These are phyloP conservation scores for Anarhynchus alexandrinus DNA, from an alignment of 2,113 vertebrate genomes.

Conservation along the genomic window DNA sequence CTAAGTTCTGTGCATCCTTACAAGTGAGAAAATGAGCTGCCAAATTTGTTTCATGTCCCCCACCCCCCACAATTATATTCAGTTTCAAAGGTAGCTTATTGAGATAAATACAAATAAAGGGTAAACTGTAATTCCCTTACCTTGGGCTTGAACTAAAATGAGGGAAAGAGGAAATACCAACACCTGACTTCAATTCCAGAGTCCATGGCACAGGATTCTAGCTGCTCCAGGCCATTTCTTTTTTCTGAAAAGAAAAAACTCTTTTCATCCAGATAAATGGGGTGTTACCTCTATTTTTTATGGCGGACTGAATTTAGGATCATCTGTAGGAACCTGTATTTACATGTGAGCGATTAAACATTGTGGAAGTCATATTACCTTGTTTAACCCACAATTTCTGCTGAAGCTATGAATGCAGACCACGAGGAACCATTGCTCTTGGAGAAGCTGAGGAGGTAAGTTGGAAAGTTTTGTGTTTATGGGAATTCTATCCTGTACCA, in stretches of 20 bases:
- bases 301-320: background rate
- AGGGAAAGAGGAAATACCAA: background rate
- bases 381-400: background rate
- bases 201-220: background rate
- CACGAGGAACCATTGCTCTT: background rate
- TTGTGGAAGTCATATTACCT: background rate
- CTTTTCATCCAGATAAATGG: background rate
- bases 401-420: background rate
- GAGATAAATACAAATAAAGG: background rate
- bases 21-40: background rate
- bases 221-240: background rate
- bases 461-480: background rate
- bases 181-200: background rate
- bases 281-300: background rate
- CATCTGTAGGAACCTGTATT: background rate
- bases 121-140: background rate
- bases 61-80: background rate
- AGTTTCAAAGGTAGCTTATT: background rate
- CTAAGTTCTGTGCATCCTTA: background rate
- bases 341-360: background rate
- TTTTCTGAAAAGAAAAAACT: background rate
- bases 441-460: background rate
- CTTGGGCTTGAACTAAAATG: background rate
- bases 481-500: background rate
- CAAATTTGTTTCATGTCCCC: background rate